Percentiles rank a stretch among this genome's conserved stretches.
Evolutionary conservation across 2,113 vertebrate genomes (phyloP).

Genomic region (Rhinoptilus africanus): DNA sequence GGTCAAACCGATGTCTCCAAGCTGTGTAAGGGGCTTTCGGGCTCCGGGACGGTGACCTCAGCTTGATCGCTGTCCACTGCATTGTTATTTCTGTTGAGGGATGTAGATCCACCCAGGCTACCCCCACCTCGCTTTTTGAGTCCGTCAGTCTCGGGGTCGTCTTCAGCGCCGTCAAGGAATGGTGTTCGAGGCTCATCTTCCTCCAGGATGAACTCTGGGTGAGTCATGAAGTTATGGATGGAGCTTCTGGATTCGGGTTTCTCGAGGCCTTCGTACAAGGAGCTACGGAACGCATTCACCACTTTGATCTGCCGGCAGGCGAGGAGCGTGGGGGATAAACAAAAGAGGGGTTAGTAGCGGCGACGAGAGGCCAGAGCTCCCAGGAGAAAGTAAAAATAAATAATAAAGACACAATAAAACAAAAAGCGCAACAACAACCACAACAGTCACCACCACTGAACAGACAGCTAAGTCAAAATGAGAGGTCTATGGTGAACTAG

Average conservation of each 20-base stretch:
- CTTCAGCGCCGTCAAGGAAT: constrained; percentile 78
- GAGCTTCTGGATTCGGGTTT: constrained; percentile 89
- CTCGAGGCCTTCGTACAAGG: constrained; percentile 86
- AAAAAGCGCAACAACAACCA: background rate
- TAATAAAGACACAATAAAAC: background rate
- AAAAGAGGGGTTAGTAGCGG: constrained; percentile 18
- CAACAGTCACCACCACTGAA: constrained; percentile 29
- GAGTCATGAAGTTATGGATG: constrained; percentile 98
- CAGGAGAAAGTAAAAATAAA: constrained; percentile 22
- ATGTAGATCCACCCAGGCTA: background rate
- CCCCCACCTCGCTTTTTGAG: constrained; percentile 50
- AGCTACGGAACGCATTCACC: constrained; percentile 96
- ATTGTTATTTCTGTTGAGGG: constrained; percentile 76
- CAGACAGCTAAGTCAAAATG: constrained; percentile 37
- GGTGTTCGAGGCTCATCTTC: constrained; percentile 83
- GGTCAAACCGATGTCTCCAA: constrained; percentile 80
- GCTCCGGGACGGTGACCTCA: constrained; percentile 51
- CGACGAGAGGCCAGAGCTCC: background rate
- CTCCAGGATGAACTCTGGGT: constrained; percentile 89
- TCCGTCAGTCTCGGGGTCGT: constrained; percentile 72
- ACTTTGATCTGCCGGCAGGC: constrained; percentile 89
- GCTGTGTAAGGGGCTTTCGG: constrained; percentile 74
- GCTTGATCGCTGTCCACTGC: constrained; percentile 67
- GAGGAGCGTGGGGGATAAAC: constrained; percentile 21
- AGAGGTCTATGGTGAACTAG: constrained; percentile 18